Percentiles rank a stretch among this genome's conserved stretches.
Evolutionary conservation across 2,797 vertebrate species (phyloP).

Genomic region (Taeniopygia guttata): DNA sequence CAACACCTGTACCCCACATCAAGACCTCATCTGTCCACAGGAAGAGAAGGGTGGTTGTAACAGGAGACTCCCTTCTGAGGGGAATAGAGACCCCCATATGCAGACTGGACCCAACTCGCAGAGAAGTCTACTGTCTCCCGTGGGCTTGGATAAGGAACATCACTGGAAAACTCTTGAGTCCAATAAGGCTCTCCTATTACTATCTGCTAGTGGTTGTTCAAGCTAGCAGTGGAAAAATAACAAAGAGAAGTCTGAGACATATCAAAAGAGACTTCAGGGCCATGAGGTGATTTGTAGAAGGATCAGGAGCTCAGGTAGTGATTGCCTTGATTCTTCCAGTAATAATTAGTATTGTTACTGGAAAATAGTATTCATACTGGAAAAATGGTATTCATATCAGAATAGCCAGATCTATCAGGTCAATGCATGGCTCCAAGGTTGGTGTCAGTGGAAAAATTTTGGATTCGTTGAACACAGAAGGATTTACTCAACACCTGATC

Average conservation of each 20-base stretch:
- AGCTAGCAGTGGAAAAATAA: not conserved
- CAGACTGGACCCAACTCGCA: accelerated
- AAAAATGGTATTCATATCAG: not conserved
- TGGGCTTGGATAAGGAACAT: not conserved
- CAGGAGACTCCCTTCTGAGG: not conserved
- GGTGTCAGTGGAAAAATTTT: not conserved
- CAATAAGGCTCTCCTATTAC: not conserved
- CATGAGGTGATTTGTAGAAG: not conserved
- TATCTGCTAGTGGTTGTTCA: not conserved
- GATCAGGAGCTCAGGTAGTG: not conserved
- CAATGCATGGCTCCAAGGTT: accelerated
- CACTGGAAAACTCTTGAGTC: not conserved
- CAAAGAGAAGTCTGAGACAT: not conserved
- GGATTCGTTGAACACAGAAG: not conserved
- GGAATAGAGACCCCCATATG: not conserved
- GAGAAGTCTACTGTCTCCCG: not conserved
- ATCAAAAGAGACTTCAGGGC: not conserved
- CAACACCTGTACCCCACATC: not conserved
- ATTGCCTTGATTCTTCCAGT: not conserved
- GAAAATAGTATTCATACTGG: too few relatives aligned
- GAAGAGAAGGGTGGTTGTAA: not conserved
- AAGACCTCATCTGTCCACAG: too few relatives aligned
- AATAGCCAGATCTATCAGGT: not conserved
- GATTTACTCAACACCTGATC: not conserved
- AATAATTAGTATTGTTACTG: too few relatives aligned